phyloP scores from a whole-genome alignment of 2,797 vertebrate genomes.

The Cossypha heuglini region DNA sequence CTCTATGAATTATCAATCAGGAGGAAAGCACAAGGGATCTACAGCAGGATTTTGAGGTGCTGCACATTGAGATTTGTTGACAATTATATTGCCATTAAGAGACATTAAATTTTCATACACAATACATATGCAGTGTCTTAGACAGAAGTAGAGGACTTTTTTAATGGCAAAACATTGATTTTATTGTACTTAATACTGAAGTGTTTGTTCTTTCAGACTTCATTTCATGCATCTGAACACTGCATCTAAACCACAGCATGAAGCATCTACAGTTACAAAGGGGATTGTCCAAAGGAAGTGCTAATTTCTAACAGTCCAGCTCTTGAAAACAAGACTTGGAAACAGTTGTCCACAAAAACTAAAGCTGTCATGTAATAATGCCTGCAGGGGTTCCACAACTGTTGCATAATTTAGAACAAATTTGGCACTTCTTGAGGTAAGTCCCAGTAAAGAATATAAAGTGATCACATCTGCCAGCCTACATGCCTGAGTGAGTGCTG shows the following conservation, averaged over 20 bases:
- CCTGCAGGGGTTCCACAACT: conserved; percentile 42
- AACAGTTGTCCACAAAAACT: conserved; percentile 9
- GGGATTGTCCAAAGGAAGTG: not conserved
- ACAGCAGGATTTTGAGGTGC: not conserved
- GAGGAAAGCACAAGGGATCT: not conserved
- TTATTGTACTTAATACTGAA: not conserved
- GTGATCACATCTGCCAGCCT: conserved; percentile 18
- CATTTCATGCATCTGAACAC: not conserved
- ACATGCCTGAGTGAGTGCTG: not conserved
- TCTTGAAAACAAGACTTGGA: conserved; percentile 36
- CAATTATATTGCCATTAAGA: not conserved
- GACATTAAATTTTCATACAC: not conserved
- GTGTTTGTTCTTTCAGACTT: not conserved
- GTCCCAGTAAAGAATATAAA: conserved; percentile 34
- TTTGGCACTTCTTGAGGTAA: conserved; percentile 46
- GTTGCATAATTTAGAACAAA: conserved; percentile 49
- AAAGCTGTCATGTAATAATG: conserved; percentile 38
- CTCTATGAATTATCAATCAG: not conserved
- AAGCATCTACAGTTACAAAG: not conserved
- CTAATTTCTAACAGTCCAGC: conserved; percentile 29
- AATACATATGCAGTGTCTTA: not conserved
- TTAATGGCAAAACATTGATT: not conserved
- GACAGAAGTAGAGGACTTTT: not conserved
- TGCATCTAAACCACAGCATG: not conserved
- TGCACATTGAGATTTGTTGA: not conserved